Evolutionary conservation across 2,797 vertebrate genomes (phyloP).

Genomic region (Clarias pachynema): DNA sequence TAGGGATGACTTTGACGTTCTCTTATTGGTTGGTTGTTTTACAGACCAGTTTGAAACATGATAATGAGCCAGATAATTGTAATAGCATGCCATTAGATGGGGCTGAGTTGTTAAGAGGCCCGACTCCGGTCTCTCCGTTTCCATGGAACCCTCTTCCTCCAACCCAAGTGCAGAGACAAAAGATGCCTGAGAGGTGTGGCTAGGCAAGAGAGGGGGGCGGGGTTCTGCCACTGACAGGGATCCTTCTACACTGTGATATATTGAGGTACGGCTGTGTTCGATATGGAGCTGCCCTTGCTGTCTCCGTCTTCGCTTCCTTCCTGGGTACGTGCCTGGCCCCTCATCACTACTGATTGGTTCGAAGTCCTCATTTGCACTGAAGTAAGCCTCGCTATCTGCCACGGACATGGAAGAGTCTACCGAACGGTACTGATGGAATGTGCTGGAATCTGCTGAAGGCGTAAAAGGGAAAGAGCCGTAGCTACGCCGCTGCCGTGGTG

Average conservation of each 20-base stretch:
- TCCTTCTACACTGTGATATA: conserved; percentile 97
- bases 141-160: conserved; percentile 88
- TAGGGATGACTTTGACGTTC: conserved; percentile 95
- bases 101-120: conserved; percentile 87
- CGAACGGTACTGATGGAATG: conserved; percentile 96
- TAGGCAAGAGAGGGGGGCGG: conserved; percentile 81
- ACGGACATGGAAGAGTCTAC: conserved; percentile 97
- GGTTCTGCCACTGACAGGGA: conserved; percentile 84
- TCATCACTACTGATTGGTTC: conserved; percentile 97
- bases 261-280: conserved; percentile 87
- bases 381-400: conserved; percentile 97
- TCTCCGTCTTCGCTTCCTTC: conserved; percentile 90
- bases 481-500: conserved; percentile 93
- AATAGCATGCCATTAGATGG: conserved; percentile 92
- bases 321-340: conserved; percentile 95
- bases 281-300: conserved; percentile 74
- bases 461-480: conserved; percentile 96
- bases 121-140: conserved; percentile 83
- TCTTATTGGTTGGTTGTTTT: conserved; percentile 95
- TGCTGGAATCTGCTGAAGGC: conserved; percentile 93
- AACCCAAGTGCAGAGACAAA: conserved; percentile 94
- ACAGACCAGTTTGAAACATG: conserved; percentile 95
- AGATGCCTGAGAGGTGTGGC: conserved; percentile 92
- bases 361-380: conserved; percentile 95
- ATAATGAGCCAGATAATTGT: conserved; percentile 91